Percentiles rank a stretch among this genome's conserved stretches.
These are phyloP conservation scores for Spheniscus humboldti DNA, from an alignment of 2,797 vertebrate species.

Conservation along the genomic window DNA sequence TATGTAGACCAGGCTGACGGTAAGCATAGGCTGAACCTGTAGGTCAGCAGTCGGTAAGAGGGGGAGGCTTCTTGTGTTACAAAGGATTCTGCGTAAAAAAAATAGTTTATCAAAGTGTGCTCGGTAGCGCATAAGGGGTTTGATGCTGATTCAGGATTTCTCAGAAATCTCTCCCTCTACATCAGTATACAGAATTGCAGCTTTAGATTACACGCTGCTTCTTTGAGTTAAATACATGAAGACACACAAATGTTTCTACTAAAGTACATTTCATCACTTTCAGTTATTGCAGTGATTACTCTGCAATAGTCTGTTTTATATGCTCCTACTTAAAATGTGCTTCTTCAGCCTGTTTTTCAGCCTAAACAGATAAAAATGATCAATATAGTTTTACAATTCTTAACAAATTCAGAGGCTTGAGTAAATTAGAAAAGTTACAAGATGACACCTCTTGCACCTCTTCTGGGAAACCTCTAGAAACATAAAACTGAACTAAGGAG, in stretches of 20 bases:
- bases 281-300: background rate
- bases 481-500: background rate
- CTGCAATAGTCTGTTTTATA: background rate
- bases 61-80: background rate
- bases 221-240: background rate
- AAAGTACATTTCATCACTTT: background rate
- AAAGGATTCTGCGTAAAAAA: background rate
- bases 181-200: background rate
- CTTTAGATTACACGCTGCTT: background rate
- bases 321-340: background rate
- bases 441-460: background rate
- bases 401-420: background rate
- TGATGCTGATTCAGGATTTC: background rate
- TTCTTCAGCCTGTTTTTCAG: background rate
- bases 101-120: background rate
- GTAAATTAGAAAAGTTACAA: background rate
- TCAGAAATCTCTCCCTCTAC: background rate
- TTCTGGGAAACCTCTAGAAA: background rate
- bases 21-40: background rate
- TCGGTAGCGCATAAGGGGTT: background rate
- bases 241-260: background rate
- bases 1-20: background rate
- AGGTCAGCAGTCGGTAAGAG: background rate
- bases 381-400: background rate
- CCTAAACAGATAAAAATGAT: background rate